Base-by-base conservation (phyloP, 2,888 invertebrate genomes). In the Agriopis leucophaearia region DNA sequence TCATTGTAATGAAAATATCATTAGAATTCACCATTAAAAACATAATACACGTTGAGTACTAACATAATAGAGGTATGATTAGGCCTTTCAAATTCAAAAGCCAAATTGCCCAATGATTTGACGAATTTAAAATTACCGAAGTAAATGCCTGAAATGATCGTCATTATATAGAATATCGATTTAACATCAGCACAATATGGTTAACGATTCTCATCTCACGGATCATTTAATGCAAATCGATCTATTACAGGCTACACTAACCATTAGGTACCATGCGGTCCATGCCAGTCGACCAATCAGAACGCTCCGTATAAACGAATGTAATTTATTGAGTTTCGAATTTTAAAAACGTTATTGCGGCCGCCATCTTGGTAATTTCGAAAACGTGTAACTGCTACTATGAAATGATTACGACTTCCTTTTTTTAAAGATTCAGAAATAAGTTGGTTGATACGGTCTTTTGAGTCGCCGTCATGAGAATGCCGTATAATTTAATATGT, bases 211-310 rank as follows among this genome's bases (percentile, higher is more conserved):
- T 90, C 90, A 91, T 91, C 90, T 85, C 88, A 91, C 82, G 91
- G 88, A 80, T 81, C 89, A 91, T 92, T 92, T 90, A 92, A 92
- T 89, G 87, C 91, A 90, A 92, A 92, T 92, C 90, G 90, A 89
- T 90, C 88, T 88, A 90, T 90, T 89, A 90, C 86, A 80, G 83
- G 82, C 83, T 87, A 85, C 83, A 80, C 76, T 78, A 81, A 82
- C 80, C 80, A 89, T 91, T 90, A 90, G 55, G 60, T 58, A 87
- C 73, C 74, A 78, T 70, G 18, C 64, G 47, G 40, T 47, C 38
- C 64, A 58, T 38, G 58, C 45, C 56, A 56, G 50, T 52, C 84
- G 77, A 74, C 90, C 90, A 90, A 91, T 91, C 86, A 81, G 71
- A 82, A 79, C 74, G 78, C 80, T 74, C 79, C 86, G 77, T 88